These are phyloP conservation scores for Gymnogyps californianus DNA, from an alignment of 2,113 vertebrate species.

Conservation along the genomic window DNA sequence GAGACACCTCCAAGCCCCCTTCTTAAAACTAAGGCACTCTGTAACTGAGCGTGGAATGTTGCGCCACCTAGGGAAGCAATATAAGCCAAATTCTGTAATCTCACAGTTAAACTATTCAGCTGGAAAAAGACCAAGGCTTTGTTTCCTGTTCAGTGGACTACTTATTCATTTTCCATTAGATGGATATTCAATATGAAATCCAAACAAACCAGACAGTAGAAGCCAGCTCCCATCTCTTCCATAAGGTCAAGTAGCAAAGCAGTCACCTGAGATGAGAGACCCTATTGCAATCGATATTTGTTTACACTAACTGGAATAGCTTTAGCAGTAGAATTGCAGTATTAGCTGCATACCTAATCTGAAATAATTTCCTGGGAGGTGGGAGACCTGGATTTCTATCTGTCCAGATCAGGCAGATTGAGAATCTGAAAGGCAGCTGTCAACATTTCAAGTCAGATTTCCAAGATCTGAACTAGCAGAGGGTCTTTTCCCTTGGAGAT, in stretches of 20 bases:
- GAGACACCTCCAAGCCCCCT: neutral
- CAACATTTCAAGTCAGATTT: neutral
- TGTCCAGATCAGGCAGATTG: neutral
- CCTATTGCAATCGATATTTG: neutral
- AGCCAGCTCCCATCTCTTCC: neutral
- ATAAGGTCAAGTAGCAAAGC: neutral
- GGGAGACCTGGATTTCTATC: neutral
- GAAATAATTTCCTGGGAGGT: neutral
- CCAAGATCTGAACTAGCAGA: neutral
- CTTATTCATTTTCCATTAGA: neutral
- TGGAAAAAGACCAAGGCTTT: neutral
- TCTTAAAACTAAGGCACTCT: neutral
- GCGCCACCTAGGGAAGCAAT: neutral
- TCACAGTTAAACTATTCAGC: neutral
- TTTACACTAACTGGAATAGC: neutral
- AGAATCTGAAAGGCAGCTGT: neutral
- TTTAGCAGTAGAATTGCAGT: neutral
- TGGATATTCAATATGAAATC: neutral
- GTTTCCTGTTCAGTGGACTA: neutral
- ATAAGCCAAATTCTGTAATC: neutral
- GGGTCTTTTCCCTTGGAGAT: neutral
- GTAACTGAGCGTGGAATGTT: neutral
- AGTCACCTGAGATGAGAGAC: neutral
- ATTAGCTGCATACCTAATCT: neutral
- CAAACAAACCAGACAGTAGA: neutral